Conservation (phyloP, 2,888 invertebrate species). For the Leptopilina myrica region DNA sequence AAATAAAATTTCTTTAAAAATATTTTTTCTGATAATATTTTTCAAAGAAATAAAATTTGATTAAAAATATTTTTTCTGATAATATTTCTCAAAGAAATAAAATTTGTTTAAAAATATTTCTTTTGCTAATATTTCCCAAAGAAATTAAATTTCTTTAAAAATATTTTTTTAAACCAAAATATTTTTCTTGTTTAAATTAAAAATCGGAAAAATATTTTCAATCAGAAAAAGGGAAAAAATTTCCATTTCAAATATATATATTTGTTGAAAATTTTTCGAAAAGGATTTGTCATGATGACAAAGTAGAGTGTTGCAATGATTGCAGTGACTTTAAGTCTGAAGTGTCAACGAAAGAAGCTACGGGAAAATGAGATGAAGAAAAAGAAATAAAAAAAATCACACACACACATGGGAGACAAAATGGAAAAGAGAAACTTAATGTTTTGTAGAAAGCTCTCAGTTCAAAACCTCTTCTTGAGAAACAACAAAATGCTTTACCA, state of each 20-base stretch:
- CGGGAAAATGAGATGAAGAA: not conserved
- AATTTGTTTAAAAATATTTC: no score
- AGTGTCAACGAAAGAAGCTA: not conserved
- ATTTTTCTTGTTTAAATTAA: no score
- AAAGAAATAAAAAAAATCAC: not conserved
- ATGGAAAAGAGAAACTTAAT: conserved; percentile 16
- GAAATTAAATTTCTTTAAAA: no score
- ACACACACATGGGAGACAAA: not conserved
- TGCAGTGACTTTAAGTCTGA: conserved; percentile 14
- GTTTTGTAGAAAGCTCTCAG: conserved; percentile 21
- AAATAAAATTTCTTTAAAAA: no score
- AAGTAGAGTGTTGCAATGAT: not conserved
- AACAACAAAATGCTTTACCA: conserved; percentile 13
- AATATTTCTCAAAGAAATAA: no score
- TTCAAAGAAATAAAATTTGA: no score
- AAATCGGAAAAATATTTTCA: not conserved
- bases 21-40: no score
- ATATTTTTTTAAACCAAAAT: no score
- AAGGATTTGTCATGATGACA: not conserved
- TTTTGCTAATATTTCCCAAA: no score
- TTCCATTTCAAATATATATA: not conserved
- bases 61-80: no score
- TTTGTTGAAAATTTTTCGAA: not conserved
- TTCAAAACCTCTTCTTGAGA: conserved; percentile 27
- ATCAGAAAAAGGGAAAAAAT: not conserved